Base-by-base conservation (phyloP, 2,888 invertebrate species). In the Nipponacmea schrenckii region DNA sequence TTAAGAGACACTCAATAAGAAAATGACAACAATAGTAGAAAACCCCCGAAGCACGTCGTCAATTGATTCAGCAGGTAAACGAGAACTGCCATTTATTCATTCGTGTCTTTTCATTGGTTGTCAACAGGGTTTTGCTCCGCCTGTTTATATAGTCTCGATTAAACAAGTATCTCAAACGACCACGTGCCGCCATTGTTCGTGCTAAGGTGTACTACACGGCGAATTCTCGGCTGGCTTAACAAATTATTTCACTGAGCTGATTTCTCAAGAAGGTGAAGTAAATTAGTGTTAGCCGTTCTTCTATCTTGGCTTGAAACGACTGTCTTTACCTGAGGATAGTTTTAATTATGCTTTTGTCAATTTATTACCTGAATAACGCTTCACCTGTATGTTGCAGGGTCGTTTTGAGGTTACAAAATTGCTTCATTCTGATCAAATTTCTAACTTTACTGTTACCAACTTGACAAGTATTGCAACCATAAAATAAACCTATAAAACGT, bases 11-110 rank as follows among this genome's bases (percentile, higher is more conserved):
- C 56, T 24, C 39, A 24, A 24, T 56, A 56, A 56, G 56, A 56
- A 56, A 24, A 56, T 56, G 56, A 56, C 56, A 56, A 56, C 24
- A 56, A 56, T 56, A 56, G 56, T 56, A 56, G 39, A 56, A 56
- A 56, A 24, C 56, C 56, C 24, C 56, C 24, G 56, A 24, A 56
- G 56, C 56, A 24, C 56, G 56, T 56, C 20, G 56, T 56, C 20
- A 24, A 56, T 24, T 24, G 56, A 56, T 24, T 56, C 24, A 56
- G 10, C 56, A 56, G 20, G 24, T 20, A 24, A 20, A 56, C 56
- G 56, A 24, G 10, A 20, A 56, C 56, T 56, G 56, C 24, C 56
- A 10, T 24, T 56, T 24, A 56, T 24, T 24, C 8, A 20, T 56
- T 24, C 14, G 20, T 5, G 12, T 24, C 20, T 56, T 56, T 10